Base-by-base conservation (phyloP, 2,888 invertebrate genomes). In the Tipula lateralis region DNA sequence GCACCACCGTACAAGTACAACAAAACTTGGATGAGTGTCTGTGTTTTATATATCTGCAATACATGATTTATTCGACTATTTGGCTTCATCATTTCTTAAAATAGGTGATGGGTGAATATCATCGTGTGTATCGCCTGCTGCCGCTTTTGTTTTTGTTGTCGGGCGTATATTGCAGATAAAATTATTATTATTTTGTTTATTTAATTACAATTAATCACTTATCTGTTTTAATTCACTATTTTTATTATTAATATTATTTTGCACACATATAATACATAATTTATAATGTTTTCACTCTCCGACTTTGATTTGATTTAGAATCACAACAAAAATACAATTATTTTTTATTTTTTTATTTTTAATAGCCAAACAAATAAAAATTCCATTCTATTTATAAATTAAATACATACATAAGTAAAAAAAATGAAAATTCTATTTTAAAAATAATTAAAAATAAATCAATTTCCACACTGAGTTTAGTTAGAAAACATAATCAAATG, bases 291-390 rank as follows among this genome's bases (percentile, higher is more conserved):
- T 66, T 66, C 66, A 66, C 66, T 66, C 66, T 24, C 12, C 66
- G 66, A 50, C 16, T 50, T 19, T 6, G 19, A 66, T 66, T 66
- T 66, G 66, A 66, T 66, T 66, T 66, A 66, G 66, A 66, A 24
- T 19, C 66, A 66, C 66, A 66, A 66, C 66, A 66, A 66, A 19
- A 50, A 50, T 1, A 44, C 19, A 66, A 66, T 24, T 36, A 5
- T 36, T 36, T 36, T 36, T 32, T 32, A 32, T 19, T 5, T 19
- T 50, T 50, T 66, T 66, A 24, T 66, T 66, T 66, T 66, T 66
- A n/a, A 66, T 66, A 66, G 66, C 66, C 66, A 66, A 66, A 66
- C 66, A 66, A 66, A 66, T 66, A 66, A 24, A 66, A 66, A 66
- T 66, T 66, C 66, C 24, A 24, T 66, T 66, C 66, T 66, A 66